Evolutionary conservation across 2,888 invertebrate genomes (phyloP).

Genomic region (Troglohyphantes excavatus): DNA sequence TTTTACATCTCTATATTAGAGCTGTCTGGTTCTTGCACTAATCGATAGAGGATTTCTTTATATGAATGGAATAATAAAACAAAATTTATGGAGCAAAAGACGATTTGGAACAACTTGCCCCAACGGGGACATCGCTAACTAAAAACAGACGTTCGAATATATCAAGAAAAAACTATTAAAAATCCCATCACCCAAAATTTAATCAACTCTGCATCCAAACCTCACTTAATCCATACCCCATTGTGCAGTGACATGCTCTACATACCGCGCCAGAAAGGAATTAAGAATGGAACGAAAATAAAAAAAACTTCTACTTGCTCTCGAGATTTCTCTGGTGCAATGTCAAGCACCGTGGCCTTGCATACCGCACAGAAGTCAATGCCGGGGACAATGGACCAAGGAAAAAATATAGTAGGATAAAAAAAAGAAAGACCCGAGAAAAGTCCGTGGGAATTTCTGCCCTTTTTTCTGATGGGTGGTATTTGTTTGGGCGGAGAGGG

Average conservation of each 20-base stretch:
- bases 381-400: conserved; percentile 12
- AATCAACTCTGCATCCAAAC: background rate
- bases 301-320: background rate
- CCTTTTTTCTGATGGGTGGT: background rate
- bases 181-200: background rate
- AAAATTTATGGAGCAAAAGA: no score
- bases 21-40: no score
- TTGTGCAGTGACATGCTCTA: conserved; percentile 12
- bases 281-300: background rate
- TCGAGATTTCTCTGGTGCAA: conserved; percentile 2
- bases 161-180: background rate
- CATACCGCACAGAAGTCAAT: conserved; percentile 23
- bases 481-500: background rate
- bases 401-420: background rate
- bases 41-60: no score
- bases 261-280: conserved; percentile 14
- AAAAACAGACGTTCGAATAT: background rate
- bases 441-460: background rate
- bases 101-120: background rate
- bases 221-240: conserved; percentile 6
- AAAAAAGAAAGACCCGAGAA: background rate
- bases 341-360: conserved; percentile 27
- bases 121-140: no score
- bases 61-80: no score
- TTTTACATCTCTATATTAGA: no score